Conservation (phyloP, 2,797 vertebrate genomes). For the Esox masquinongy region DNA sequence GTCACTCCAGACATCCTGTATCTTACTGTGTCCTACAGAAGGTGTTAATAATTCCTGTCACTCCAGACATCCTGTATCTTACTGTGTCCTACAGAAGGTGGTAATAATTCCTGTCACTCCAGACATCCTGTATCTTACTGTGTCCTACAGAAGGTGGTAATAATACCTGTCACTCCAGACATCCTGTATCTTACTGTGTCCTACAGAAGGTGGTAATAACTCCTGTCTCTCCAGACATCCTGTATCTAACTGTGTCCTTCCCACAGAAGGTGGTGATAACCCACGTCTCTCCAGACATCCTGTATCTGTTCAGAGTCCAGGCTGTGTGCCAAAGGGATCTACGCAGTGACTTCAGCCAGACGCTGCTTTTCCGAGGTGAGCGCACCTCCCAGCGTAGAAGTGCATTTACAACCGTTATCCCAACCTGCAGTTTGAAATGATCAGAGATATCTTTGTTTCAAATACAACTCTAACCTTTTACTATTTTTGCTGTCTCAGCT, state of each 20-base stretch:
- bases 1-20: no score
- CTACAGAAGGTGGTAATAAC: no score
- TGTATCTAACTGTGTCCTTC: no score
- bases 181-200: no score
- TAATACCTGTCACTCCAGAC: conserved; percentile 39
- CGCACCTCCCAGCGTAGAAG: background rate
- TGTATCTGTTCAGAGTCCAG: conserved; percentile 98
- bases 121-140: background rate
- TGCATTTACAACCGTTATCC: background rate
- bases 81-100: no score
- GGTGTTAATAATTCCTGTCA: no score
- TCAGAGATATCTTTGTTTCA: background rate
- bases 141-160: no score
- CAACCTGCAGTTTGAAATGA: no score
- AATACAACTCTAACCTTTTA: no score
- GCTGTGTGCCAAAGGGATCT: conserved; percentile 94
- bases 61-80: no score
- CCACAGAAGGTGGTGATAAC: conserved; percentile 93
- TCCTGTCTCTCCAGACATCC: no score
- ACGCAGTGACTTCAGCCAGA: conserved; percentile 99
- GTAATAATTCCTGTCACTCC: background rate
- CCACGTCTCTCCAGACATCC: conserved; percentile 91
- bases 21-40: no score
- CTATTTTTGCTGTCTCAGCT: conserved; percentile 65
- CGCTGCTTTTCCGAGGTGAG: conserved; percentile 94